Percentiles rank a stretch among this genome's conserved stretches.
phyloP scores from a whole-genome alignment of 92 coral and sea anemone genomes.

The Umimayanthus kanabou region DNA sequence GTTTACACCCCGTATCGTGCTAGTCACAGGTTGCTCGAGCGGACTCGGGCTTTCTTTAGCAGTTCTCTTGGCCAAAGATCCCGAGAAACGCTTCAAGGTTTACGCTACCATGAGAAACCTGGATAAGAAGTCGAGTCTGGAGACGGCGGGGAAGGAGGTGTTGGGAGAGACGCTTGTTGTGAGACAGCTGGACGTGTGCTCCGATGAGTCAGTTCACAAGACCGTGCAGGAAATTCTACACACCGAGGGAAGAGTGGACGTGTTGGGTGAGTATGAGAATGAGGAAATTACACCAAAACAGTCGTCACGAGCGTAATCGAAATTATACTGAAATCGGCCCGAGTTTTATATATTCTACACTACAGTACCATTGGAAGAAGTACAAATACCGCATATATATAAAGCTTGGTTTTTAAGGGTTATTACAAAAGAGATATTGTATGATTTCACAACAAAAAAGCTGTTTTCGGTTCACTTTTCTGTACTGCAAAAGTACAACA shows the following conservation, averaged over 20 bases:
- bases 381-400: no score
- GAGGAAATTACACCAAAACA: no score
- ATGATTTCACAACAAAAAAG: no score
- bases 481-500: no score
- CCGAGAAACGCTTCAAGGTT: conserved; percentile 82
- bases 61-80: conserved; percentile 79
- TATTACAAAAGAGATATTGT: no score
- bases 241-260: conserved; percentile 75
- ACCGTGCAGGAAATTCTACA: conserved; percentile 68
- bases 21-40: conserved; percentile 90
- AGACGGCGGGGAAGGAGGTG: conserved; percentile 60
- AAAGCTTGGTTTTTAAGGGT: no score
- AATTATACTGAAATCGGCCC: no score
- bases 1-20: conserved; percentile 51
- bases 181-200: conserved; percentile 79
- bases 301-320: no score
- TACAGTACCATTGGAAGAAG: no score
- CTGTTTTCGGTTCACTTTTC: no score
- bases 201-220: conserved; percentile 80
- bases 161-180: conserved; percentile 76
- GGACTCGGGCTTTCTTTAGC: conserved; percentile 91
- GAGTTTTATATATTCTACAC: no score
- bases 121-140: conserved; percentile 68
- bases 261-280: conserved; percentile 64
- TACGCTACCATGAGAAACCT: conserved; percentile 91